These are phyloP conservation scores for Atherinomorus stipes DNA, from an alignment of 2,113 vertebrate genomes.

Conservation along the genomic window DNA sequence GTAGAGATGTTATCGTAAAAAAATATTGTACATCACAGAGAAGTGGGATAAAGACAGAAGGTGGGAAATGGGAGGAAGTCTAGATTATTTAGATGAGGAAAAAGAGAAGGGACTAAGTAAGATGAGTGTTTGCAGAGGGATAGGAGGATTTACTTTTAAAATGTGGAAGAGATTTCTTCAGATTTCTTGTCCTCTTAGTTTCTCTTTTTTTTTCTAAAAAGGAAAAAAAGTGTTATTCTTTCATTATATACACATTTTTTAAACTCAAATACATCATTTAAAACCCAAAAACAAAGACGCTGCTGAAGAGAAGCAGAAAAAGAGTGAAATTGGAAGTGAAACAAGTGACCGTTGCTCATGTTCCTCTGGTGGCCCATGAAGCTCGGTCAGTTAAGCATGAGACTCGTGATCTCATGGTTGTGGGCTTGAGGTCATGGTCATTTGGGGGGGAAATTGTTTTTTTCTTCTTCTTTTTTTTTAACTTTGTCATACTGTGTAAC, in stretches of 20 bases:
- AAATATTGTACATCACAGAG: slow-evolving; percentile 16
- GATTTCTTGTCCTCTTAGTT: slow-evolving; percentile 1
- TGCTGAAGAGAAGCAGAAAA: not conserved
- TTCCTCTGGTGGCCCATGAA: not conserved
- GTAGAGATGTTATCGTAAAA: slow-evolving; percentile 17
- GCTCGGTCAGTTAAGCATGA: slow-evolving; percentile 39
- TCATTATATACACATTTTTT: too few species aligned
- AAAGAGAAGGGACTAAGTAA: slow-evolving; percentile 7
- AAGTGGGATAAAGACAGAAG: slow-evolving; percentile 20
- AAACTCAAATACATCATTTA: too few species aligned
- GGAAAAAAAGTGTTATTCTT: not conserved
- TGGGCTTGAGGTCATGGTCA: slow-evolving; percentile 13
- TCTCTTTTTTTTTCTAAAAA: too few species aligned
- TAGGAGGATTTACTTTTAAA: not conserved
- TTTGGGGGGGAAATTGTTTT: too few species aligned
- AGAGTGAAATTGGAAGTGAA: too few species aligned
- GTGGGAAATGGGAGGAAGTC: slow-evolving; percentile 16
- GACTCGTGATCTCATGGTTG: slow-evolving; percentile 46
- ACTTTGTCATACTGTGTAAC: not conserved
- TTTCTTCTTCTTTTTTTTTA: not conserved
- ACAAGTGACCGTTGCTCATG: too few species aligned
- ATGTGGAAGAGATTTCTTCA: too few species aligned
- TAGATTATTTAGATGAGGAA: slow-evolving; percentile 41
- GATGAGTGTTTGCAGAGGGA: slow-evolving; percentile 20
- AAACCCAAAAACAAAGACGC: not conserved